phyloP scores from a whole-genome alignment of 2,797 vertebrate genomes.

The Pagetopsis macropterus region DNA sequence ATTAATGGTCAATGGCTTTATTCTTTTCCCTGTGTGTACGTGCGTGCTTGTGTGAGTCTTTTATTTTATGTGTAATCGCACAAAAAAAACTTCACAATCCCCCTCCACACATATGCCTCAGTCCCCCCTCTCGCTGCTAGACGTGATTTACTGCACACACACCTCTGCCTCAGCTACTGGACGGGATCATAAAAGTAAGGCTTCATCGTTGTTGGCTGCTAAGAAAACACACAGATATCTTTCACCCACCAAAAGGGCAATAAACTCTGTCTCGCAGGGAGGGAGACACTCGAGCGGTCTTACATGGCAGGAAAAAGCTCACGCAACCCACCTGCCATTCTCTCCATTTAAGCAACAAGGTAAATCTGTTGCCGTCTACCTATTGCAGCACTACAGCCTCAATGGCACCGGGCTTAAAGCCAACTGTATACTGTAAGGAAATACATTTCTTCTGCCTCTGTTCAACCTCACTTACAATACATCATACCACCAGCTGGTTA shows the following conservation, averaged over 20 bases:
- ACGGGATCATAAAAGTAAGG: constrained; percentile 70
- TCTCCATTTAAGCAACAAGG: constrained; percentile 29
- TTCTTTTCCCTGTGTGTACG: constrained; percentile 11
- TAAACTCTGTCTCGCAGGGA: constrained; percentile 63
- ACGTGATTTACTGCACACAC: constrained; percentile 65
- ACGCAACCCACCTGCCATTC: constrained; percentile 48
- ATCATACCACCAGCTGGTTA: constrained; percentile 60
- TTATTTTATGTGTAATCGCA: constrained; percentile 27
- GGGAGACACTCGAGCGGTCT: constrained; percentile 58
- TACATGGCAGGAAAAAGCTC: constrained; percentile 35
- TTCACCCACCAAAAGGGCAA: constrained; percentile 68
- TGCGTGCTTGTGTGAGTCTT: constrained; percentile 4
- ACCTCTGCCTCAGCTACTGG: constrained; percentile 47
- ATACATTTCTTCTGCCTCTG: constrained; percentile 30
- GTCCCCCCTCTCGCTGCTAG: constrained; percentile 42
- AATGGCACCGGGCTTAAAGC: constrained; percentile 44
- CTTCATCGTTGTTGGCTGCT: constrained; percentile 50
- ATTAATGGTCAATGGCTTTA: constrained; percentile 66
- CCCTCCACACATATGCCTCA: constrained; percentile 40
- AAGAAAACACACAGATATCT: constrained; percentile 69
- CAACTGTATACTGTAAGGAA: constrained; percentile 37
- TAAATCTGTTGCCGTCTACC: constrained; percentile 42
- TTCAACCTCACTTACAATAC: constrained; percentile 57
- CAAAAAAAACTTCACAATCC: constrained; percentile 17
- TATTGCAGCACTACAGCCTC: constrained; percentile 31